Conservation (phyloP, 2,113 vertebrate genomes). For the Polyodon spathula region DNA sequence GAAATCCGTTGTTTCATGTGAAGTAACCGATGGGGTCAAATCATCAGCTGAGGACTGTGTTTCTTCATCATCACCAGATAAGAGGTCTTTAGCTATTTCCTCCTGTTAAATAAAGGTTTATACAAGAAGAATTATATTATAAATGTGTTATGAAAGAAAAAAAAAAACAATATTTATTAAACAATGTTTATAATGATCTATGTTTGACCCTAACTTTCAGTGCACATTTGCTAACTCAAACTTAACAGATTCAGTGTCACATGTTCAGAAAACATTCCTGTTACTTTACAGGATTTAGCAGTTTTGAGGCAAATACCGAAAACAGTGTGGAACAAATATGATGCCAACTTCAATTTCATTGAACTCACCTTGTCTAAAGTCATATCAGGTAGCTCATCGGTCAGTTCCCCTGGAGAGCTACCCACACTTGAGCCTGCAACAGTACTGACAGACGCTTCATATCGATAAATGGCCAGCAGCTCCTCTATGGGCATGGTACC, state of each 20-base stretch:
- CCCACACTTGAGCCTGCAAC: constrained; percentile 75
- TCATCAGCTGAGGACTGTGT: constrained; percentile 97
- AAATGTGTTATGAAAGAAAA: constrained; percentile 18
- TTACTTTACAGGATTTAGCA: too few relatives aligned
- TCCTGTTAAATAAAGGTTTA: constrained; percentile 54
- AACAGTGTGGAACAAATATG: neutral
- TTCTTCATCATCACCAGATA: constrained; percentile 95
- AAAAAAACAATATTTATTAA: too few relatives aligned
- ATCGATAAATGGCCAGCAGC: constrained; percentile 89
- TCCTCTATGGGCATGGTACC: constrained; percentile 95
- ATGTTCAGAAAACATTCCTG: too few relatives aligned
- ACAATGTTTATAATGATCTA: too few relatives aligned
- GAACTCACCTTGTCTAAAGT: constrained; percentile 88
- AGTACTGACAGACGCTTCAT: constrained; percentile 69
- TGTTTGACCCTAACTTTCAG: too few relatives aligned
- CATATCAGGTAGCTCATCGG: constrained; percentile 94
- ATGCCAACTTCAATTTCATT: neutral
- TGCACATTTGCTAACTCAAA: too few relatives aligned
- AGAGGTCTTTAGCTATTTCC: constrained; percentile 94
- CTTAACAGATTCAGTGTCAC: too few relatives aligned
- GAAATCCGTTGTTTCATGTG: constrained; percentile 90
- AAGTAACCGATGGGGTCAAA: constrained; percentile 91
- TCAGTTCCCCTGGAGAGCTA: constrained; percentile 89
- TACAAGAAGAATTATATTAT: too few relatives aligned
- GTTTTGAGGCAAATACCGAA: too few relatives aligned